These are phyloP conservation scores for Acipenser oxyrinchus DNA, from an alignment of 2,797 vertebrate species.

Conservation along the genomic window DNA sequence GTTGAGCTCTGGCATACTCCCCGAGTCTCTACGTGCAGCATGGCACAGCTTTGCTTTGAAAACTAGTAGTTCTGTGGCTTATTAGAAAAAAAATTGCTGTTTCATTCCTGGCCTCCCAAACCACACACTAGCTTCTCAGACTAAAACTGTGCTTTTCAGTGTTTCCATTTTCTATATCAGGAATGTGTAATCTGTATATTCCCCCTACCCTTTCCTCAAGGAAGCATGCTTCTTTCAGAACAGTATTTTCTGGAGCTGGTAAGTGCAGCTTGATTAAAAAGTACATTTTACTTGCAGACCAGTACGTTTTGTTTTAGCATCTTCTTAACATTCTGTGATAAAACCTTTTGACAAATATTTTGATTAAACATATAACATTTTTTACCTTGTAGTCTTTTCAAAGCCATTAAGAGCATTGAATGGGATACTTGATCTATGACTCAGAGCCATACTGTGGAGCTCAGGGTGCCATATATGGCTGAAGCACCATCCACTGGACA, in stretches of 20 bases:
- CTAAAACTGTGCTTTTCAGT: not conserved
- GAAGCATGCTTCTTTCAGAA: not conserved
- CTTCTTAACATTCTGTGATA: too few relatives aligned
- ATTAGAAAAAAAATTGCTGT: conserved; percentile 42
- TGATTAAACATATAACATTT: too few relatives aligned
- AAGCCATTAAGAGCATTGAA: too few relatives aligned
- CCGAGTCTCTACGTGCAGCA: conserved; percentile 21
- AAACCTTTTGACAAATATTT: too few relatives aligned
- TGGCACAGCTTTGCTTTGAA: conserved; percentile 30
- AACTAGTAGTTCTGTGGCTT: conserved; percentile 51
- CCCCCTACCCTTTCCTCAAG: conserved; percentile 9
- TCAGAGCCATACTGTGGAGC: too few relatives aligned
- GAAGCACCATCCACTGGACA: too few relatives aligned
- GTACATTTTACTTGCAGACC: not conserved
- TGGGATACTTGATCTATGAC: too few relatives aligned
- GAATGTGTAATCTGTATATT: conserved; percentile 16
- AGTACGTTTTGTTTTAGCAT: not conserved
- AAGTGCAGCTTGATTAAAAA: not conserved
- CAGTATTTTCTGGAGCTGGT: not conserved
- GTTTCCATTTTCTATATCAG: too few relatives aligned
- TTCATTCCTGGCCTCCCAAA: conserved; percentile 54
- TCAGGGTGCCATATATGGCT: too few relatives aligned
- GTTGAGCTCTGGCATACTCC: conserved; percentile 28
- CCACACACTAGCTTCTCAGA: conserved; percentile 40
- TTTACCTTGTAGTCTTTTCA: too few relatives aligned